Base-by-base conservation (phyloP, 2,797 vertebrate genomes). In the Hemitrygon akajei region DNA sequence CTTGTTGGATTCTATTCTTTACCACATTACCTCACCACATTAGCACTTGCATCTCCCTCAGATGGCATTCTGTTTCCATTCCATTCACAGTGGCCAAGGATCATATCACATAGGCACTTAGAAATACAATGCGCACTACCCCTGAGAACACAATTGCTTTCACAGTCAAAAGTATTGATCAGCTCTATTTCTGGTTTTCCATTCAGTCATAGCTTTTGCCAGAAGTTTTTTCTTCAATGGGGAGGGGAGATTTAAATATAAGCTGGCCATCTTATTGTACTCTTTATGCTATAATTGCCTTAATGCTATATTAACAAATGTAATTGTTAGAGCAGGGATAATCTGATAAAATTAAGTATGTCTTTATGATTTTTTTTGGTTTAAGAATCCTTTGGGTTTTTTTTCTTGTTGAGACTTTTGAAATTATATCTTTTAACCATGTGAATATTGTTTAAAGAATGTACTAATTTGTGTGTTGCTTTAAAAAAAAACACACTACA, bases 181-280 rank as follows among this genome's bases (percentile, higher is more conserved):
- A 97, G 96, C 96, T 97, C 98, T 98, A 97, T 99, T 98, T 98
- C 97, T 98, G 98, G 97, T 97, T 97, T 97, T 96, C 96, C 97
- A 97, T 97, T 97, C 96, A 96, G 94, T 94, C 94, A 94, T 84
- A 75, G 73, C 92, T 95, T 69, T 2, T 84, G 75, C 95, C 95
- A 95, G 94, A 95, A 95, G 95, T 94, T 95, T 93, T 95, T 95
- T 94, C 95, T 95, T 95, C 95, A 95, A 95, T 95, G 94, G 94
- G 95, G 95, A 95, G 94, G 95, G 94, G 25, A 76, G 47, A 93
- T 76, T 93, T 76, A 76, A 93, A 76, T 75, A 93, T 56, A 93
- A 75, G 20, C 71, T 76, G 40, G 69, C 56, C 56, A 58, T 37
- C 86, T 27, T 56, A 27, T 56, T 56, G 47, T 93, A 16, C 20